Evolutionary conservation across 2,797 vertebrate species (phyloP), one percentile per base, ranked within the genome.

Genomic region (Pteronotus mesoamericanus): DNA sequence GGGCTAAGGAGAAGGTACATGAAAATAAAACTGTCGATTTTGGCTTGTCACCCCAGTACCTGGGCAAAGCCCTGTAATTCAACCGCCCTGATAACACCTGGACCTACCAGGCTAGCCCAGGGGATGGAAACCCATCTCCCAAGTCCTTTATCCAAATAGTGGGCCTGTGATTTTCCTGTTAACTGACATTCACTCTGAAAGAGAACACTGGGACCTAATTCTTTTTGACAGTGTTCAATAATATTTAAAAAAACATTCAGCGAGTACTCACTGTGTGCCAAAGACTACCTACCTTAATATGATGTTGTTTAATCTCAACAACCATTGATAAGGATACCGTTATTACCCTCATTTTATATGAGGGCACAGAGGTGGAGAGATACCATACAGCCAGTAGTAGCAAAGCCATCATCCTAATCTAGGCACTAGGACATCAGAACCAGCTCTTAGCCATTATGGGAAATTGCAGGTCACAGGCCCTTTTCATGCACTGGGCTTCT

Each of bases 241-340:
- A 83, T 42, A 83, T 85, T 69, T 51, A 84, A 86, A 26, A 64
- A 69, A 91, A 22, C 24, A 72, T 37, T 84, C 61, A 91, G n/a
- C 85, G 34, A 24, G 26, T 11, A 42, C 15, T 69, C 42, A 79
- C 5, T 44, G 1, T 51, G 18, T 69, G 6, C 44, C 37, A 61
- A 89, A 44, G 12, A 86, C 48, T 83, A 69, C 69, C 1, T 34
- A 32, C 42, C 29, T 94, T 80, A 80, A 19, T 48, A 59, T 16
- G 12, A 93, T 71, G n/a, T 59, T 91, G 51, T 83, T 91, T 94
- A 93, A 92, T n/a, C 15, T 88, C 39, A 75, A 55, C 9, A 44
- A 66, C 39, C 51, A 19, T 2, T 84, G 69, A 18, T 72, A 64
- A 68, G 39, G 14, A 14, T 61, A 55, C 48, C 44, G 37, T 66